phyloP scores from a whole-genome alignment of 2,113 vertebrate genomes.

The Neolamprologus fasciatus region DNA sequence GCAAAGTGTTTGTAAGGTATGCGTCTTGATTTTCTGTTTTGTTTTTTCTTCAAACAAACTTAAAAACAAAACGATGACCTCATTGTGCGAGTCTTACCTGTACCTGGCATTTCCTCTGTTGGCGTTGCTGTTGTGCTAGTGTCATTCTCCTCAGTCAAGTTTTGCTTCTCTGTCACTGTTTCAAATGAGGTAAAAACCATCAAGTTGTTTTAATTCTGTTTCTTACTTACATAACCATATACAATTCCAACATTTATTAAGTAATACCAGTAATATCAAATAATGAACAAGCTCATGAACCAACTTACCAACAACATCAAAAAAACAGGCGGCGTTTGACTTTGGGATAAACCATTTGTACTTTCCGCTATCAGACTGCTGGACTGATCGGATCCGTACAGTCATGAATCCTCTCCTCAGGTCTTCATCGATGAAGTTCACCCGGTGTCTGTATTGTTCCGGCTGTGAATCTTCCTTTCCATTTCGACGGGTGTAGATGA shows the following conservation, averaged over 20 bases:
- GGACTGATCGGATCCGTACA: accelerated
- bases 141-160: accelerated
- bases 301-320: neutral
- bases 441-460: neutral
- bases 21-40: accelerated
- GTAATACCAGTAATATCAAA: neutral
- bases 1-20: neutral
- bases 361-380: neutral
- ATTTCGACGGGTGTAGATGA: neutral
- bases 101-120: neutral
- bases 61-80: neutral
- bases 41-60: accelerated
- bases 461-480: neutral
- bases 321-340: accelerated
- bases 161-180: neutral
- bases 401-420: accelerated
- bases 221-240: neutral
- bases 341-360: neutral
- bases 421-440: accelerated
- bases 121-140: neutral
- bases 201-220: neutral
- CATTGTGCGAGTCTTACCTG: neutral
- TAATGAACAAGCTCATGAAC: neutral
- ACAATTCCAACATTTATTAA: neutral
- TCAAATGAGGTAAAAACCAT: neutral